A percentile compares a stretch with the other conserved stretches of the same genome.
Evolutionary conservation across 2,888 invertebrate species (phyloP).

Genomic region (Clivina fossor): DNA sequence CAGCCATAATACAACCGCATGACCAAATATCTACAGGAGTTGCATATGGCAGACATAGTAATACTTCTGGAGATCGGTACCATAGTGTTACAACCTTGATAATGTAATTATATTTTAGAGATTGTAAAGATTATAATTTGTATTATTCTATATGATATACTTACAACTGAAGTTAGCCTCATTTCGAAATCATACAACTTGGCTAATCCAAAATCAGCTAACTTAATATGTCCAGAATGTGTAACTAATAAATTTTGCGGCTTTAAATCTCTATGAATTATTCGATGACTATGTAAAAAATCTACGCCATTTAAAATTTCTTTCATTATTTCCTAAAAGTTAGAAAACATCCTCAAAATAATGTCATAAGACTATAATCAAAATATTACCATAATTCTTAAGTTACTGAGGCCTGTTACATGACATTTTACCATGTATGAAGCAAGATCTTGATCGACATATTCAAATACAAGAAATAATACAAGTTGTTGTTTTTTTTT

Average conservation of each 20-base stretch:
- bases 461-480: slow-evolving; percentile 92
- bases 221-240: slow-evolving; percentile 70
- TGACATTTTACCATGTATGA: slow-evolving; percentile 77
- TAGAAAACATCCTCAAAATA: background rate
- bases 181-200: slow-evolving; percentile 93
- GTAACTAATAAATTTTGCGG: slow-evolving; percentile 96
- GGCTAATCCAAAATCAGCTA: slow-evolving; percentile 96
- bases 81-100: slow-evolving; percentile 89
- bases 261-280: slow-evolving; percentile 94
- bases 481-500: slow-evolving; percentile 73
- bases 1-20: slow-evolving; percentile 92
- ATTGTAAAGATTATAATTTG: too few relatives aligned
- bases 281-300: slow-evolving; percentile 92
- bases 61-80: slow-evolving; percentile 95
- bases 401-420: slow-evolving; percentile 59
- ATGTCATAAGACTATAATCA: too few relatives aligned
- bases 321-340: slow-evolving; percentile 72
- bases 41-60: slow-evolving; percentile 85
- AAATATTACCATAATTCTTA: slow-evolving; percentile 56
- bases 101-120: too few relatives aligned
- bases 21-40: slow-evolving; percentile 97
- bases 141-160: slow-evolving; percentile 44
- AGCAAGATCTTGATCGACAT: slow-evolving; percentile 88
- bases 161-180: slow-evolving; percentile 90
- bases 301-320: slow-evolving; percentile 92